Evolutionary conservation across 2,113 vertebrate species (phyloP).

Genomic region (Sapayoa aenigma): DNA sequence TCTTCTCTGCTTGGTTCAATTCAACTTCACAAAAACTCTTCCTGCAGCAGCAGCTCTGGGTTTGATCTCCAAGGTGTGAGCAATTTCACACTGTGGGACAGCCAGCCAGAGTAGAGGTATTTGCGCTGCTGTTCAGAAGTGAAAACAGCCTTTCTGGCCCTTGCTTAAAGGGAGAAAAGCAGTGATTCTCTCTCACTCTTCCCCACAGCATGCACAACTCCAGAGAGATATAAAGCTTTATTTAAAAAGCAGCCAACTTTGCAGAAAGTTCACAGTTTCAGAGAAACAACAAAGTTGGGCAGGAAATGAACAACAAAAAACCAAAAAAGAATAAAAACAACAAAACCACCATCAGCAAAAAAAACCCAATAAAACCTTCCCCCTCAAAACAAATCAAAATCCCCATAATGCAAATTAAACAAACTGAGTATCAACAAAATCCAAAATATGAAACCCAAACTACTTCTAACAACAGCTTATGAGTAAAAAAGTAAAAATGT

Average conservation of each 20-base stretch:
- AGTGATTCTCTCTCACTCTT: not conserved
- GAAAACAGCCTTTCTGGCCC: not conserved
- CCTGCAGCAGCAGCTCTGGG: not conserved
- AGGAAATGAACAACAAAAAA: not conserved
- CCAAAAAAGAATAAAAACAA: too few species aligned
- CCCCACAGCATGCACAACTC: not conserved
- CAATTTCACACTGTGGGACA: not conserved
- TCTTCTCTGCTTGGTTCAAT: not conserved
- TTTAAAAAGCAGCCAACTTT: not conserved
- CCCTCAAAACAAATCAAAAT: not conserved
- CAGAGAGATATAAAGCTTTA: not conserved
- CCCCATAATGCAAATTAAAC: not conserved
- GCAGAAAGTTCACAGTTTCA: not conserved
- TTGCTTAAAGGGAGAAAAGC: not conserved
- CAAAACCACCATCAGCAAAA: too few species aligned
- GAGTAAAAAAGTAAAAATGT: not conserved
- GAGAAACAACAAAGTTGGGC: not conserved
- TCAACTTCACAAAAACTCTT: not conserved
- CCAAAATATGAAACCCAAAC: not conserved
- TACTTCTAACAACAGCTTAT: not conserved
- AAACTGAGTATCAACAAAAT: not conserved
- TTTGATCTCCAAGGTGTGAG: not conserved
- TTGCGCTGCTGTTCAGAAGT: not conserved
- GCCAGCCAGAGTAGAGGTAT: not conserved
- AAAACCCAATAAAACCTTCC: too few species aligned